phyloP scores from a whole-genome alignment of 2,797 vertebrate genomes.

The Glyptemys insculpta region DNA sequence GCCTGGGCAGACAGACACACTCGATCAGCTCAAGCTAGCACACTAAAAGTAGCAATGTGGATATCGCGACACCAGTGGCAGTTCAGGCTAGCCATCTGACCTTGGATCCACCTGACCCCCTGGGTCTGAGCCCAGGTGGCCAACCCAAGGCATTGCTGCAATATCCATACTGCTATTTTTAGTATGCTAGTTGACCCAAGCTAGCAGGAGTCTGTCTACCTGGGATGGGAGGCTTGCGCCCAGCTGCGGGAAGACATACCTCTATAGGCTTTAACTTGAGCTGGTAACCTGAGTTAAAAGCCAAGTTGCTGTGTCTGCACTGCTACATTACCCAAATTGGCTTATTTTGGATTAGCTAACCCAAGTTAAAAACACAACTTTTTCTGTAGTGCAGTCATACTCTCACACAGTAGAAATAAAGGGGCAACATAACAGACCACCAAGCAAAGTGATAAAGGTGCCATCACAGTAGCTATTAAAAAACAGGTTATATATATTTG shows the following conservation, averaged over 20 bases:
- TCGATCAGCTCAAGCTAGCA: background rate
- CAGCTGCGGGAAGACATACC: background rate
- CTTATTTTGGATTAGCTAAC: background rate
- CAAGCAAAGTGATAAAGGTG: background rate
- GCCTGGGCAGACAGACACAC: background rate
- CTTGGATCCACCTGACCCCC: background rate
- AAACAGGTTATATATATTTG: background rate
- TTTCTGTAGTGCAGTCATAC: background rate
- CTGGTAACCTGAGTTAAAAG: background rate
- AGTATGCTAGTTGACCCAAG: background rate
- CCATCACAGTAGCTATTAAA: accelerated
- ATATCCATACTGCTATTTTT: background rate
- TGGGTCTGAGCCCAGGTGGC: background rate
- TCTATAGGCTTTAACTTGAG: background rate
- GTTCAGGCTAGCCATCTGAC: background rate
- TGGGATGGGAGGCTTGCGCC: background rate
- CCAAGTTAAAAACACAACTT: background rate
- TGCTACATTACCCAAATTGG: background rate
- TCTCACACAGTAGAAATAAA: background rate
- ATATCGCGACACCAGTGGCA: background rate
- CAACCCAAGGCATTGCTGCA: background rate
- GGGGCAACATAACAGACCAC: background rate
- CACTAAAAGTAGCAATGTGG: background rate
- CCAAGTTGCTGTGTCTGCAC: background rate
- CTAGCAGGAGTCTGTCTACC: background rate